These are phyloP conservation scores for Neotoma lepida DNA, from an alignment of 2,113 vertebrate species.

Conservation along the genomic window DNA sequence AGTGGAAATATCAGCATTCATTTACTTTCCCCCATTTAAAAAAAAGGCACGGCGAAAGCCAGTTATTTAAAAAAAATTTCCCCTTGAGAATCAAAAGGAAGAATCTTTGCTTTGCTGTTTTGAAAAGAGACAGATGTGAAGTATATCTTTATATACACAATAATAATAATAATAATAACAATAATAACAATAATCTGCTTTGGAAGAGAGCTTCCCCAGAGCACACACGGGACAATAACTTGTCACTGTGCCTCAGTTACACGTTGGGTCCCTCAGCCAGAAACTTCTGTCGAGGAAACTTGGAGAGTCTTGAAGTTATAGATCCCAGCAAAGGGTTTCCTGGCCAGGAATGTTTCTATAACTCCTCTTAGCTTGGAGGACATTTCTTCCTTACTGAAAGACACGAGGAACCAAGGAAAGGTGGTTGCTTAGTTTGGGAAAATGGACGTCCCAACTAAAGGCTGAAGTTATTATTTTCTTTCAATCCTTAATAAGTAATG, in stretches of 20 bases:
- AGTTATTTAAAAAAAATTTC: constrained; percentile 23
- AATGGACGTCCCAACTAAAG: constrained; percentile 28
- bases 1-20: constrained; percentile 74
- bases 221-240: constrained; percentile 69
- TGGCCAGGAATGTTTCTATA: constrained; percentile 64
- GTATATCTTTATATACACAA: constrained; percentile 58
- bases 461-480: constrained; percentile 44
- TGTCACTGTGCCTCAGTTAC: constrained; percentile 77
- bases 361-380: constrained; percentile 56
- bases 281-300: constrained; percentile 83
- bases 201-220: constrained; percentile 59
- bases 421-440: constrained; percentile 43
- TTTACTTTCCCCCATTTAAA: constrained; percentile 52
- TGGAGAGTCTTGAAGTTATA: constrained; percentile 77
- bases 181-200: neutral
- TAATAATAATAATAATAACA: constrained; percentile 36
- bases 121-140: constrained; percentile 62
- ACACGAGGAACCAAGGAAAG: constrained; percentile 48
- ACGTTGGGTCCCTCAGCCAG: constrained; percentile 78
- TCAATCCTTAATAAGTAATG: constrained; percentile 53
- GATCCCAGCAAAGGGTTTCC: constrained; percentile 74
- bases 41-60: constrained; percentile 45
- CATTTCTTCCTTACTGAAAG: constrained; percentile 38
- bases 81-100: constrained; percentile 66
- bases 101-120: constrained; percentile 66